Evolutionary conservation across 2,888 invertebrate genomes (phyloP), one percentile per base, ranked within the genome.

Genomic region (Pantelozetes paolii): DNA sequence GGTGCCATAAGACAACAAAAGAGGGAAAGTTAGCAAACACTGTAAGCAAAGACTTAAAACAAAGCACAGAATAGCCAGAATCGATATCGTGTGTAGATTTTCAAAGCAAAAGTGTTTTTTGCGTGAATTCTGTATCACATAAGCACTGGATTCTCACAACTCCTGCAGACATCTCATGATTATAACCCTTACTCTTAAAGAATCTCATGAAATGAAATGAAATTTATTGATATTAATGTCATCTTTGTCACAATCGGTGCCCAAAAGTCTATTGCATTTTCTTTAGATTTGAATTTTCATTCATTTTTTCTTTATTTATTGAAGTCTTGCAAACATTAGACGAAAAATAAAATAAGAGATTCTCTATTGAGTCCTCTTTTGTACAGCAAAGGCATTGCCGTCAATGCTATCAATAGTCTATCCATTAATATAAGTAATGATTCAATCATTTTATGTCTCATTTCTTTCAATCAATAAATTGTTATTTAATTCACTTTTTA

Each of bases 81-180:
- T 45, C 45, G 45, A 45, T 45, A 45, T 6, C 45, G 45, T 45
- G 45, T 45, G 15, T 45, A 45, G 11, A 45, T 18, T 15, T 36
- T 5, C 6, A 15, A 45, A 15, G 15, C 15, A 45, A 45, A 45
- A 45, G 45, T 11, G 18, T 45, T 15, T 45, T 45, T 45, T 45
- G 45, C 15, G 15, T 45, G 15, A 15, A 45, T 45, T 45, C 45
- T 45, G 18, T 45, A 45, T 45, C 15, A 9, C 18, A 18, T 45
- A 18, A 45, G 45, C 45, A 45, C 15, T 45, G 2, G 8, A 36
- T 36, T 36, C 15, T 54, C 28, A 54, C 23, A 54, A 26, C 54
- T 54, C 54, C 54, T 54, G 54, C 54, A 54, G 54, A 54, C 54
- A 54, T 54, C 54, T 54, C 28, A 8, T 23, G 54, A 54, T 26